Percentiles rank a stretch among this genome's conserved stretches.
Evolutionary conservation across 2,797 vertebrate genomes (phyloP).

Genomic region (Sorex maritimensis): DNA sequence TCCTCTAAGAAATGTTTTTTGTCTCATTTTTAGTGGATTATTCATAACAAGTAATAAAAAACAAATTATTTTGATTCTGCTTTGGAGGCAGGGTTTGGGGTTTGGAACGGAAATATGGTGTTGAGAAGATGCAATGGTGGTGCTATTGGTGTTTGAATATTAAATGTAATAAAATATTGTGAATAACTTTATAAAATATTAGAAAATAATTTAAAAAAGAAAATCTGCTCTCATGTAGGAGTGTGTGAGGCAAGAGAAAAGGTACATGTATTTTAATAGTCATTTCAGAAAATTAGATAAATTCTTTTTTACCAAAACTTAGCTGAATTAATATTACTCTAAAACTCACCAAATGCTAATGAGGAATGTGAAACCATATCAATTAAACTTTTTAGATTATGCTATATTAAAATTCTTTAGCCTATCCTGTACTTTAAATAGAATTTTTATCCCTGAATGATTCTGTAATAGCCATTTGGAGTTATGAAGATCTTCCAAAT

Average conservation of each 20-base stretch:
- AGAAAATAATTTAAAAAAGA: neutral
- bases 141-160: too few species aligned
- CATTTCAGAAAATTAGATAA: slow-evolving; percentile 63
- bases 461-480: slow-evolving; percentile 43
- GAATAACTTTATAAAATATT: too few species aligned
- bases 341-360: slow-evolving; percentile 59
- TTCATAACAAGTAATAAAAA: too few species aligned
- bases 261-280: neutral
- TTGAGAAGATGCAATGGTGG: too few species aligned
- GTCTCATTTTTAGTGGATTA: too few species aligned
- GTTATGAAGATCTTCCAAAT: slow-evolving; percentile 43
- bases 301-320: slow-evolving; percentile 61
- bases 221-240: slow-evolving; percentile 36
- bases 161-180: too few species aligned
- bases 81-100: too few species aligned
- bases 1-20: too few species aligned
- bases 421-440: slow-evolving; percentile 37
- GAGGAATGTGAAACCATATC: slow-evolving; percentile 19
- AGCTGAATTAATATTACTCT: slow-evolving; percentile 51
- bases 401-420: slow-evolving; percentile 38
- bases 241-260: slow-evolving; percentile 12
- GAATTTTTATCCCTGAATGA: neutral
- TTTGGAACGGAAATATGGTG: too few species aligned
- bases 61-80: too few species aligned
- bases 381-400: slow-evolving; percentile 56